phyloP scores from a whole-genome alignment of 2,797 vertebrate genomes.

The Pseudochirops corinnae region DNA sequence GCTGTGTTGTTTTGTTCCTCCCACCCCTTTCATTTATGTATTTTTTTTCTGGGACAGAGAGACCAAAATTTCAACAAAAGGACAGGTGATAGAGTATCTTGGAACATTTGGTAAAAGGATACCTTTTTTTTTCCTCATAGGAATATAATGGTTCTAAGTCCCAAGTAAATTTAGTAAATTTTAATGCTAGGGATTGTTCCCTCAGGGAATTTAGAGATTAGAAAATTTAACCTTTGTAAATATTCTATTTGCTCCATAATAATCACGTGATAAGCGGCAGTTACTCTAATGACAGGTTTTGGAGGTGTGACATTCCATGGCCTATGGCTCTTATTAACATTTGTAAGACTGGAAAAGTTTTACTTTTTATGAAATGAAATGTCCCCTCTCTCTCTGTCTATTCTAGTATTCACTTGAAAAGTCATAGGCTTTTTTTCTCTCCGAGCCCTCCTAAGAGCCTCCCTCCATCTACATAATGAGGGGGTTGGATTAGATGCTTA shows the following conservation, averaged over 20 bases:
- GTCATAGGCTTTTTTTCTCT: neutral
- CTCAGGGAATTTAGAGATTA: slow-evolving; percentile 15
- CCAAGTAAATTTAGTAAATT: slow-evolving; percentile 8
- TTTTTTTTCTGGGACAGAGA: slow-evolving; percentile 14
- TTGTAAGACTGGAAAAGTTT: neutral
- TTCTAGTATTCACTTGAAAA: neutral
- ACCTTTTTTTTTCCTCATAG: slow-evolving; percentile 4
- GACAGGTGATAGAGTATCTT: neutral
- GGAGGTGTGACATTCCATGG: neutral
- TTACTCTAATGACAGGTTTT: slow-evolving; percentile 9
- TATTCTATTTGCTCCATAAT: slow-evolving; percentile 32
- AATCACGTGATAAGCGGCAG: neutral
- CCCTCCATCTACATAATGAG: neutral
- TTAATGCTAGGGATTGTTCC: slow-evolving; percentile 5
- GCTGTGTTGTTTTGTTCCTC: neutral
- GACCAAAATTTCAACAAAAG: slow-evolving; percentile 15
- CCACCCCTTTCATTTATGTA: neutral
- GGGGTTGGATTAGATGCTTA: neutral
- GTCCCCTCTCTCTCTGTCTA: neutral
- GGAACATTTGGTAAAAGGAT: neutral
- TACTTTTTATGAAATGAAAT: slow-evolving; percentile 1
- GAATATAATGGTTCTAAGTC: neutral
- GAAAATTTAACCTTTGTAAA: slow-evolving; percentile 12
- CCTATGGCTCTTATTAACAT: slow-evolving; percentile 16
- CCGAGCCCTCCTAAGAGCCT: neutral